Percentiles rank a stretch among this genome's conserved stretches.
Conservation (phyloP, 1,140 invertebrate species). For the Aphaenogaster rudis region DNA sequence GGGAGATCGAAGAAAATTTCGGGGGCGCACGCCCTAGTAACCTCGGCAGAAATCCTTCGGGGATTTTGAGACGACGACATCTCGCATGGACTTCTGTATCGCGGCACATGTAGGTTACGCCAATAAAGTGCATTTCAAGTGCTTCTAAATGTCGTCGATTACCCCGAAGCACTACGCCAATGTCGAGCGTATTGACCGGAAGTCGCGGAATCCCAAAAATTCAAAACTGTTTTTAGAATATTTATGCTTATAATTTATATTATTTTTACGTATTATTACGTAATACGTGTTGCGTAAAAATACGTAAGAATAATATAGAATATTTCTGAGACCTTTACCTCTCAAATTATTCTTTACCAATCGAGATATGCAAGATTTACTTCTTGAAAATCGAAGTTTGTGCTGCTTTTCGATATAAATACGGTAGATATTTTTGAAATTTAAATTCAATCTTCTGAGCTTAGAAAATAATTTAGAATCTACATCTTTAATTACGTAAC, state of each 20-base stretch:
- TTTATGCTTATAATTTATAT: neutral
- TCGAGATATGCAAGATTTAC: neutral
- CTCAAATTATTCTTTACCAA: neutral
- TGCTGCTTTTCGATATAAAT: neutral
- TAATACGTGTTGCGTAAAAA: neutral
- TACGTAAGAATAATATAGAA: neutral
- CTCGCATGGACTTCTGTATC: constrained; percentile 73
- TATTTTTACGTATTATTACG: too few species aligned
- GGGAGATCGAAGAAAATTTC: constrained; percentile 64
- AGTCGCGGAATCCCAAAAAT: constrained; percentile 36
- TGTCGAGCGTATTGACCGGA: constrained; percentile 58
- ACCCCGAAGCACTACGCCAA: constrained; percentile 58
- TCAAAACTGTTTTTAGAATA: neutral
- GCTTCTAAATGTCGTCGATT: constrained; percentile 82
- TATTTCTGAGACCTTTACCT: neutral
- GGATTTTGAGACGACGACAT: constrained; percentile 56
- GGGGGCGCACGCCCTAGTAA: constrained; percentile 49
- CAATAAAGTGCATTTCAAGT: constrained; percentile 82
- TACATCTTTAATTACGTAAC: neutral
- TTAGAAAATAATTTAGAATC: neutral
- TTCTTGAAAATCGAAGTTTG: neutral
- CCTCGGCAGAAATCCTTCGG: constrained; percentile 11
- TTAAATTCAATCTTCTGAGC: neutral
- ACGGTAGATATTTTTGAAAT: neutral
- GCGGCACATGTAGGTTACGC: constrained; percentile 81